Base-by-base conservation (phyloP, 2,113 vertebrate genomes). In the Salvelinus sp. region DNA sequence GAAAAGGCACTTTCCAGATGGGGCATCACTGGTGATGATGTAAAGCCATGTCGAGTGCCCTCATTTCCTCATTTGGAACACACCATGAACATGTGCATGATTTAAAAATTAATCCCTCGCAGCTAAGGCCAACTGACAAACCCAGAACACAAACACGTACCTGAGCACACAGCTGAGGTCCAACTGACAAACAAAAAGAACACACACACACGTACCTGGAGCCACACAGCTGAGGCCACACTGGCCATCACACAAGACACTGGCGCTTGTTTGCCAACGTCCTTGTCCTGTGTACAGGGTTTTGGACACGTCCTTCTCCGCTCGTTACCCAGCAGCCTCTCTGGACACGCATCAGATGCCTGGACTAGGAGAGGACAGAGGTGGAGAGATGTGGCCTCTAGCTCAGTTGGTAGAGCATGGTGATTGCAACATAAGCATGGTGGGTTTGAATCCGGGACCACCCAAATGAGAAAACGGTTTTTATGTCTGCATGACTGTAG, bases 191-290 rank as follows among this genome's bases (percentile, higher is more conserved):
- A 5, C 66, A 6, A 33, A 6, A 33, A 7, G 33, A 33, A 79
- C 20, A 18, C 25, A 63, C 27, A 70, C 27, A 50, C 20, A 70
- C 14, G 44, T 87, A 95, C 94, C 92, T 90, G 93, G 90, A 83
- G 81, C 88, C 77, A 95, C 91, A 75, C 95, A 95, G 92, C 95
- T 95, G 89, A 94, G 86, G 69, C 94, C 94, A 82, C 95, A 95
- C 30, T 91, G 87, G 30, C 94, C 94, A 6, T 95, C 94, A 54
- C 95, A 95, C 72, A 93, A 93, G 84, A 84, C 94, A 95, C 82
- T 89, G 91, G 1, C 91, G 92, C 72, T 88, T 94, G 82, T 69
- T 69, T 90, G 25, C 88, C 90, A 77, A 94, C 95, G 75, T 92
- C 91, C 18, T 20, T 76, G 79, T 93, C 93, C 7, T 77, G 33